A percentile compares a stretch with the other conserved stretches of the same genome.
These are phyloP conservation scores for Hippoglossus stenolepis DNA, from an alignment of 2,113 vertebrate genomes.

Conservation along the genomic window DNA sequence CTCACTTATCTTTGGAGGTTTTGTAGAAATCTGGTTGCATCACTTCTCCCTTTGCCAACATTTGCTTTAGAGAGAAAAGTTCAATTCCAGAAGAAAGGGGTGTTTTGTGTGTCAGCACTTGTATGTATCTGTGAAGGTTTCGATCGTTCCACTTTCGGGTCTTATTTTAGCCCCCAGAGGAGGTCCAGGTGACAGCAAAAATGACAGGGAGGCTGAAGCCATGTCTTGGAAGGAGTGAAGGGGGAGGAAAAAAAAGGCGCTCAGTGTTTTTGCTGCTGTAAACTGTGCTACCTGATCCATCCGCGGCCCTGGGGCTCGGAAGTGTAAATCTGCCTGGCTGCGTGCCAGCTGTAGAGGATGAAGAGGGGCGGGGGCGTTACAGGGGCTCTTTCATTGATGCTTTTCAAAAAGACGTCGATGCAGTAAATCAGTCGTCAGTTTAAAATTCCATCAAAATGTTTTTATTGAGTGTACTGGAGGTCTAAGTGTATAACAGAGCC, in stretches of 20 bases:
- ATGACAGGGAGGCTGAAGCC: conserved; percentile 42
- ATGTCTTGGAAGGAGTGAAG: conserved; percentile 31
- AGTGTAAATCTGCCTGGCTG: conserved; percentile 81
- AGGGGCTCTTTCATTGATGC: conserved; percentile 52
- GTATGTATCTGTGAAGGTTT: not conserved
- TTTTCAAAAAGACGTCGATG: conserved; percentile 54
- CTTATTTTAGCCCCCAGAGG: conserved; percentile 25
- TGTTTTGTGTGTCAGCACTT: not conserved
- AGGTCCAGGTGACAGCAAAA: conserved; percentile 54
- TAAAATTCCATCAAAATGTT: conserved; percentile 4
- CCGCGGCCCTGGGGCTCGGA: conserved; percentile 76
- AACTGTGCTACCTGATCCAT: conserved; percentile 75
- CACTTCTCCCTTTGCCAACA: not conserved
- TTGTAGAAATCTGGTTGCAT: not conserved
- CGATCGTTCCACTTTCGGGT: not conserved
- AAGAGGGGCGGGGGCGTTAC: not conserved
- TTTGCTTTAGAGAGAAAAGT: not conserved
- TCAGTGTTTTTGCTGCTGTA: conserved; percentile 68
- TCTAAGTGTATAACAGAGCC: not conserved
- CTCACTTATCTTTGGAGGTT: not conserved
- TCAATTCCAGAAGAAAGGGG: not conserved
- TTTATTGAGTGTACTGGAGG: not conserved
- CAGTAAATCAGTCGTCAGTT: conserved; percentile 23
- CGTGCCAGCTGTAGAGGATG: conserved; percentile 70
- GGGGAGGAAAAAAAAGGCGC: conserved; percentile 22